phyloP scores from a whole-genome alignment of 2,888 invertebrate genomes.

The Calameuta idolon region DNA sequence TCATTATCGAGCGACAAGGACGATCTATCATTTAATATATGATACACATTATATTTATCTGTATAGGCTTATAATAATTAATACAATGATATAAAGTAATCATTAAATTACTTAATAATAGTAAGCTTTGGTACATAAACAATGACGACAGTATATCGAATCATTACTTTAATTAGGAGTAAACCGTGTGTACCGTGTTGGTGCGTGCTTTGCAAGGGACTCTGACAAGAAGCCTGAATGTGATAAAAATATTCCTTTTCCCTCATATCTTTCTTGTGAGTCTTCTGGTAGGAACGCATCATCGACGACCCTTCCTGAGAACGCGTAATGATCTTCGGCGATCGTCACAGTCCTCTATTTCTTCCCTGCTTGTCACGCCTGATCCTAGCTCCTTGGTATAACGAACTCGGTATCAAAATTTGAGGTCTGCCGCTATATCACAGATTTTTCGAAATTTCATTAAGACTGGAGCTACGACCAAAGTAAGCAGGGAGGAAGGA shows the following conservation, averaged over 20 bases:
- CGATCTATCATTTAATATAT: slow-evolving; percentile 39
- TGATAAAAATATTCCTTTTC: slow-evolving; percentile 20
- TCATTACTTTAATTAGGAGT: slow-evolving; percentile 12
- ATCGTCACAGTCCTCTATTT: neutral
- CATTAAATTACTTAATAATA: slow-evolving; percentile 63
- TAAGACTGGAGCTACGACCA: slow-evolving; percentile 43
- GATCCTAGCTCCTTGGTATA: slow-evolving; percentile 27
- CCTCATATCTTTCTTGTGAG: neutral
- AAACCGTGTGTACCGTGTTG: slow-evolving; percentile 14
- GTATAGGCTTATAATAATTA: slow-evolving; percentile 59
- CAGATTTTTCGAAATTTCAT: slow-evolving; percentile 59
- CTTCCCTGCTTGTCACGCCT: neutral
- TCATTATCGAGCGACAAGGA: neutral
- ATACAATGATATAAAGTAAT: slow-evolving; percentile 65
- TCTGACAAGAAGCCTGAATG: slow-evolving; percentile 14
- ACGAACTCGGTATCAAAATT: slow-evolving; percentile 47
- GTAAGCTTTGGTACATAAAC: slow-evolving; percentile 67
- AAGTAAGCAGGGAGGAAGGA: neutral
- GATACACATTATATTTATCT: slow-evolving; percentile 63
- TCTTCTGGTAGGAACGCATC: neutral
- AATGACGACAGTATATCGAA: slow-evolving; percentile 55
- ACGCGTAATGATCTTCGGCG: neutral
- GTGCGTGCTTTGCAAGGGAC: slow-evolving; percentile 11
- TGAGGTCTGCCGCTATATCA: slow-evolving; percentile 61
- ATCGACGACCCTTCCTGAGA: neutral